Evolutionary conservation across 2,797 vertebrate genomes (phyloP).

Genomic region (Sebastiscus albofasciatus): DNA sequence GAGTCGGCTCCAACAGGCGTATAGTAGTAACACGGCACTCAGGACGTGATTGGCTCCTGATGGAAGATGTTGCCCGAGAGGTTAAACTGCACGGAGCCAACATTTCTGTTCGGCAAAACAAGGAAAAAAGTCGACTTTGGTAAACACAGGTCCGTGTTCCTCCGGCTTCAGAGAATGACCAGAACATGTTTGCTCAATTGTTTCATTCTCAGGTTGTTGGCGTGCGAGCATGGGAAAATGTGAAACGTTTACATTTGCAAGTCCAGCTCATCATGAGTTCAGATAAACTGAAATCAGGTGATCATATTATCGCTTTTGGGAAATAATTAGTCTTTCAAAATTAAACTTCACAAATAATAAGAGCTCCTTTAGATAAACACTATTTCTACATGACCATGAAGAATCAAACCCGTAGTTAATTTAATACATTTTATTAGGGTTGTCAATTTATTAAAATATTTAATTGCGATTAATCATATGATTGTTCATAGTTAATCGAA

Average conservation of each 20-base stretch:
- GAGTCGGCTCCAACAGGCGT: slow-evolving; percentile 11
- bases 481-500: no score
- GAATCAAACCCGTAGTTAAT: background rate
- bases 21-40: background rate
- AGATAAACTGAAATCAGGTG: slow-evolving; percentile 26
- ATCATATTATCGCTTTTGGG: slow-evolving; percentile 18
- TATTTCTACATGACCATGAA: background rate
- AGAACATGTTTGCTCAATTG: slow-evolving; percentile 38
- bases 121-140: slow-evolving; percentile 11
- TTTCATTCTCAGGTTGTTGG: slow-evolving; percentile 48
- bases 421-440: background rate
- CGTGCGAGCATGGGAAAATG: slow-evolving; percentile 30
- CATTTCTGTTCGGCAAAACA: slow-evolving; percentile 40
- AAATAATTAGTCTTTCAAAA: slow-evolving; percentile 4
- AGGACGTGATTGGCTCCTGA: slow-evolving; percentile 32
- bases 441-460: no score
- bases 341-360: background rate
- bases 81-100: slow-evolving; percentile 17
- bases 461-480: no score
- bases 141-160: slow-evolving; percentile 41
- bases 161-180: slow-evolving; percentile 45
- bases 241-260: slow-evolving; percentile 38
- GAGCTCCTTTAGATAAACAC: background rate
- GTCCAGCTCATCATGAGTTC: slow-evolving; percentile 30
- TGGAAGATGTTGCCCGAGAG: slow-evolving; percentile 41